Conservation (phyloP, 1,140 invertebrate species). For the Drosophila pallidifrons region DNA sequence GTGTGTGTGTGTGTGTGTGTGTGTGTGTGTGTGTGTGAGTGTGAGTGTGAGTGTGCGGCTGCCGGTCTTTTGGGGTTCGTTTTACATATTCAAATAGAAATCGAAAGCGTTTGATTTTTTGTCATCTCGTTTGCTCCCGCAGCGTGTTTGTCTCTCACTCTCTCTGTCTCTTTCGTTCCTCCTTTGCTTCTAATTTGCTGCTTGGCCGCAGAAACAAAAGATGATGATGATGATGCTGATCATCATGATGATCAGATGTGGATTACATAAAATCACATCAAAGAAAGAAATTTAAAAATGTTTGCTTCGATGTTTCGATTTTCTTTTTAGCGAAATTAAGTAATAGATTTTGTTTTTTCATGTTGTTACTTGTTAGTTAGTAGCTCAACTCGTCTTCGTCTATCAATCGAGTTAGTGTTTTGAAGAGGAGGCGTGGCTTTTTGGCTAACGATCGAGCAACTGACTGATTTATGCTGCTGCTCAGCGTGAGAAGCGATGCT, state of each 20-base stretch:
- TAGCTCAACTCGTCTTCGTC: neutral
- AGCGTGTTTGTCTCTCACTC: neutral
- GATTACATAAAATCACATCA: constrained; percentile 66
- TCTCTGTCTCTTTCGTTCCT: neutral
- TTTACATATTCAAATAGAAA: constrained; percentile 82
- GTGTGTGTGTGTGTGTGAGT: constrained; percentile 12
- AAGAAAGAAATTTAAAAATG: constrained; percentile 43
- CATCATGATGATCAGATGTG: constrained; percentile 9
- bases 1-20: constrained; percentile 20
- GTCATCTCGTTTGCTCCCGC: neutral
- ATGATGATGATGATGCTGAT: constrained; percentile 15
- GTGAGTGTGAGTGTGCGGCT: constrained; percentile 36
- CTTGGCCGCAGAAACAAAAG: constrained; percentile 67
- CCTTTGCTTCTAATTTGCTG: constrained; percentile 64
- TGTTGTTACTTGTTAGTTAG: constrained; percentile 18
- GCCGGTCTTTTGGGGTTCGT: constrained; percentile 63
- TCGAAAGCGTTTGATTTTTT: constrained; percentile 77
- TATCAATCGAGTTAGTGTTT: too few relatives aligned
- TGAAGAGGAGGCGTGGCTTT: constrained; percentile 11
- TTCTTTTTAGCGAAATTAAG: constrained; percentile 72
- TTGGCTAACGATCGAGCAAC: constrained; percentile 48
- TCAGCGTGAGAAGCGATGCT: constrained; percentile 33
- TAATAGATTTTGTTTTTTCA: constrained; percentile 52
- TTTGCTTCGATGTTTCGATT: constrained; percentile 30
- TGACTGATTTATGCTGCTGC: constrained; percentile 37